These are phyloP conservation scores for Liasis olivaceus DNA, from an alignment of 2,797 vertebrate genomes.

Conservation along the genomic window DNA sequence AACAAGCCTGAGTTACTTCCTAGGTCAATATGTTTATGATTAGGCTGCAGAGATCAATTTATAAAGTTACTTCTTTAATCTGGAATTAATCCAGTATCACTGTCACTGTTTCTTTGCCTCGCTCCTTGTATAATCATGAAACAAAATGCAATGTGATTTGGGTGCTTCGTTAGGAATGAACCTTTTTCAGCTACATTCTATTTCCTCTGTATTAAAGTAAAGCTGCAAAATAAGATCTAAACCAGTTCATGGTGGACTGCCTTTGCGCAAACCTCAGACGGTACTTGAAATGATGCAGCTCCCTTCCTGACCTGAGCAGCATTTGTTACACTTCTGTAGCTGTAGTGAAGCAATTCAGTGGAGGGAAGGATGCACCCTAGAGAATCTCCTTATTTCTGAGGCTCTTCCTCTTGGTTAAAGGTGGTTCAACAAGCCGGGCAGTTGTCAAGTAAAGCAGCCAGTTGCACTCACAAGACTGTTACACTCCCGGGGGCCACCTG, in stretches of 20 bases:
- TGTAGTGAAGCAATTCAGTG: conserved; percentile 65
- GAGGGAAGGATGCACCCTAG: conserved; percentile 66
- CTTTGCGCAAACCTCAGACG: conserved; percentile 61
- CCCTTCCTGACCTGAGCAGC: conserved; percentile 54
- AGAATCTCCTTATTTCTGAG: conserved; percentile 73
- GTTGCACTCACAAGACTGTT: conserved; percentile 75
- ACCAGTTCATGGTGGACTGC: conserved; percentile 68
- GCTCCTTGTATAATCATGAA: conserved; percentile 57
- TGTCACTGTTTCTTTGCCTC: conserved; percentile 70
- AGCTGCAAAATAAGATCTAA: conserved; percentile 80
- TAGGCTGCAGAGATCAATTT: conserved; percentile 39
- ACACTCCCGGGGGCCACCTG: conserved; percentile 74
- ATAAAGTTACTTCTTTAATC: conserved; percentile 52
- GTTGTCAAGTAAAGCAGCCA: conserved; percentile 76
- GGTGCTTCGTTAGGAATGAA: conserved; percentile 71
- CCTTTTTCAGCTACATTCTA: conserved; percentile 68
- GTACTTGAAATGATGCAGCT: conserved; percentile 59
- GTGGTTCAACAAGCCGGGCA: conserved; percentile 75
- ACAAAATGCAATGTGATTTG: conserved; percentile 52
- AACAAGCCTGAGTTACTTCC: not conserved
- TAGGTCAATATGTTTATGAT: conserved; percentile 5
- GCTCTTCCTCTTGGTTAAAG: conserved; percentile 77
- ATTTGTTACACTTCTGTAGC: conserved; percentile 65
- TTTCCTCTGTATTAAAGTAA: conserved; percentile 66
- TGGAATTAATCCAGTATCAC: conserved; percentile 66